phyloP scores from a whole-genome alignment of 2,113 vertebrate species.

The Platanista minor region DNA sequence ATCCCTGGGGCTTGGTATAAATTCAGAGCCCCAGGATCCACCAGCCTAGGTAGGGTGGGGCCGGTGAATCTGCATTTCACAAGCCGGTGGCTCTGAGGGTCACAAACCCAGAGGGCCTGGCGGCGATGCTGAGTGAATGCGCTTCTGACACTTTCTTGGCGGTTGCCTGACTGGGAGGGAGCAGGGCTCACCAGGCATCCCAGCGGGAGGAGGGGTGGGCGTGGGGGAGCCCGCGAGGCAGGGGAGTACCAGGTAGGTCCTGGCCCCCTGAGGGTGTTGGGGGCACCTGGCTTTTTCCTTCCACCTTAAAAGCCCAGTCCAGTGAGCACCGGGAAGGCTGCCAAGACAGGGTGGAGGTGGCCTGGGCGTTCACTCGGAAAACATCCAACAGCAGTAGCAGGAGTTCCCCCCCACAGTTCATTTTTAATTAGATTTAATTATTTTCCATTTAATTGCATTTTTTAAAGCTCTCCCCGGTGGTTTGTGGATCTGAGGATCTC shows the following conservation, averaged over 20 bases:
- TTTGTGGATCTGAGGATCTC: not conserved
- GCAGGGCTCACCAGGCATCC: not conserved
- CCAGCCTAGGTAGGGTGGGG: not conserved
- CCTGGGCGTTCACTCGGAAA: not conserved
- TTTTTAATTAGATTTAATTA: constrained; percentile 54
- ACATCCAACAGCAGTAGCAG: not conserved
- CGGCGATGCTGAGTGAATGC: not conserved
- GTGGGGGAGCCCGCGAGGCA: not conserved
- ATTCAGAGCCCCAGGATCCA: not conserved
- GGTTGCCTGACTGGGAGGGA: not conserved
- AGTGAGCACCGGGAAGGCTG: not conserved
- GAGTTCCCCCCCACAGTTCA: not conserved
- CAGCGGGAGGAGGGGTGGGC: no score
- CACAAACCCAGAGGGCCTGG: no score
- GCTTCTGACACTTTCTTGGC: not conserved
- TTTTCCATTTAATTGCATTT: constrained; percentile 53
- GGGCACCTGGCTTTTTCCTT: not conserved
- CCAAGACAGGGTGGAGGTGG: not conserved
- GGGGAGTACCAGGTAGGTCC: accelerated
- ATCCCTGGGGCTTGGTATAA: not conserved
- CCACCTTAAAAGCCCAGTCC: not conserved
- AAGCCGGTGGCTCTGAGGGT: not conserved
- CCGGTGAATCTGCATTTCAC: not conserved
- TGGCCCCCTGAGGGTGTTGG: not conserved
- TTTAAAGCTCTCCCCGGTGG: constrained; percentile 12